phyloP scores from a whole-genome alignment of 1,140 invertebrate species.

The Drosophila gunungcola region DNA sequence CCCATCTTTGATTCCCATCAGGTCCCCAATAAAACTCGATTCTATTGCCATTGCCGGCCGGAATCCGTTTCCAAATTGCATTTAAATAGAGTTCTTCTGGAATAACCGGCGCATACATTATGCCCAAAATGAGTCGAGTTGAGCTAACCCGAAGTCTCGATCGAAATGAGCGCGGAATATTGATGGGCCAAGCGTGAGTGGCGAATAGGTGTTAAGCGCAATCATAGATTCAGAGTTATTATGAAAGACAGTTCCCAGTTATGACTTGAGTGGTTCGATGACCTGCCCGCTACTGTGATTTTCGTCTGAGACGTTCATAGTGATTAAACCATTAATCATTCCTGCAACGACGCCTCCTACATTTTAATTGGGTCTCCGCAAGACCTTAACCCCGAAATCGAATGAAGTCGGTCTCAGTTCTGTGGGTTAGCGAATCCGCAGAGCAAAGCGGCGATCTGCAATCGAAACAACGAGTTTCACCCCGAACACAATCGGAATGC shows the following conservation, averaged over 20 bases:
- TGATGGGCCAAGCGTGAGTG: slow-evolving; percentile 18
- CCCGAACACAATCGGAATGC: slow-evolving; percentile 65
- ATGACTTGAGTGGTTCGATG: slow-evolving; percentile 43
- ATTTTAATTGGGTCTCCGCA: slow-evolving; percentile 48
- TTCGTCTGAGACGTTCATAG: neutral
- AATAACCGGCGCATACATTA: slow-evolving; percentile 56
- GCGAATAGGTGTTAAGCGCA: neutral
- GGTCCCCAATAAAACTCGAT: slow-evolving; percentile 17
- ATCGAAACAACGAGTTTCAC: slow-evolving; percentile 54
- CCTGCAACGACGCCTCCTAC: slow-evolving; percentile 33
- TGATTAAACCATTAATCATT: slow-evolving; percentile 57
- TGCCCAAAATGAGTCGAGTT: slow-evolving; percentile 4
- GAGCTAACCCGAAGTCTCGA: neutral
- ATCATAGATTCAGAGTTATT: slow-evolving; percentile 6
- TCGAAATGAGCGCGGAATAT: slow-evolving; percentile 20
- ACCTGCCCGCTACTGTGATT: slow-evolving; percentile 15
- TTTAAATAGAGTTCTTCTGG: slow-evolving; percentile 51
- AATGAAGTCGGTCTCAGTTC: slow-evolving; percentile 15
- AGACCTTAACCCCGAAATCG: slow-evolving; percentile 67
- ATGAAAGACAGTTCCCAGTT: slow-evolving; percentile 29
- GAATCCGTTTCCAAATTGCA: slow-evolving; percentile 71
- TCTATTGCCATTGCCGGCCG: slow-evolving; percentile 19
- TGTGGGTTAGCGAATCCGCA: slow-evolving; percentile 49
- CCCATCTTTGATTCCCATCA: slow-evolving; percentile 34
- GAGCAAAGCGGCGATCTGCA: slow-evolving; percentile 36